phyloP scores from a whole-genome alignment of 1,140 invertebrate genomes.

The Pseudachorutes palmiensis region DNA sequence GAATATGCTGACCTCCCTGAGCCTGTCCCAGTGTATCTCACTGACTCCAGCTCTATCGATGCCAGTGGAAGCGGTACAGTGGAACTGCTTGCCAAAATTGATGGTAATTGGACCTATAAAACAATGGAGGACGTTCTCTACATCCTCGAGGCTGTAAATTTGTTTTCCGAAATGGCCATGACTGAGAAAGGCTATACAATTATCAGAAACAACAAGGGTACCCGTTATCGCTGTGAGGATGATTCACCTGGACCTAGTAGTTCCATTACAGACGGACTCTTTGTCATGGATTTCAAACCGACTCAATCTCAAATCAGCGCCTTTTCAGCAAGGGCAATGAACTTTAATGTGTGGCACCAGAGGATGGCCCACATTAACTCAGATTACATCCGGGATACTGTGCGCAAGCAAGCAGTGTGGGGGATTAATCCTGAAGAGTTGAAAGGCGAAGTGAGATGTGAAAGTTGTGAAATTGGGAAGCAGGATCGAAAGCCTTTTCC shows the following conservation, averaged over 20 bases:
- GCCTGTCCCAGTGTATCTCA: background rate
- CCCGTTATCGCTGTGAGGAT: background rate
- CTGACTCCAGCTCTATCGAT: background rate
- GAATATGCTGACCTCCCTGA: background rate
- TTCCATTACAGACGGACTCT: background rate
- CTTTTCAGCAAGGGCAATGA: background rate
- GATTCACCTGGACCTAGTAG: background rate
- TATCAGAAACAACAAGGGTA: background rate
- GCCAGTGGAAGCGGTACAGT: constrained; percentile 8
- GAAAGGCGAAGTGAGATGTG: constrained; percentile 3
- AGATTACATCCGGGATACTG: constrained; percentile 15
- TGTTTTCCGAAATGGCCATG: constrained; percentile 29
- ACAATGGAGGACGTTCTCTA: constrained; percentile 13
- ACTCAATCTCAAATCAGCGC: background rate
- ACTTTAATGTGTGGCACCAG: constrained; percentile 20
- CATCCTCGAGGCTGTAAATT: constrained; percentile 18
- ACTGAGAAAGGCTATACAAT: constrained; percentile 15
- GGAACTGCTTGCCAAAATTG: background rate
- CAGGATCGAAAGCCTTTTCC: constrained; percentile 19
- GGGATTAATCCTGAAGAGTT: constrained; percentile 12
- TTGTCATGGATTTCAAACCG: constrained; percentile 15
- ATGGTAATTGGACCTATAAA: background rate
- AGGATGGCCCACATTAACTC: constrained; percentile 20
- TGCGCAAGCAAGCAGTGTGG: constrained; percentile 11
- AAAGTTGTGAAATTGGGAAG: constrained; percentile 27